Base-by-base conservation (phyloP, 2,797 vertebrate species). In the Hypotaenidia philippensis region DNA sequence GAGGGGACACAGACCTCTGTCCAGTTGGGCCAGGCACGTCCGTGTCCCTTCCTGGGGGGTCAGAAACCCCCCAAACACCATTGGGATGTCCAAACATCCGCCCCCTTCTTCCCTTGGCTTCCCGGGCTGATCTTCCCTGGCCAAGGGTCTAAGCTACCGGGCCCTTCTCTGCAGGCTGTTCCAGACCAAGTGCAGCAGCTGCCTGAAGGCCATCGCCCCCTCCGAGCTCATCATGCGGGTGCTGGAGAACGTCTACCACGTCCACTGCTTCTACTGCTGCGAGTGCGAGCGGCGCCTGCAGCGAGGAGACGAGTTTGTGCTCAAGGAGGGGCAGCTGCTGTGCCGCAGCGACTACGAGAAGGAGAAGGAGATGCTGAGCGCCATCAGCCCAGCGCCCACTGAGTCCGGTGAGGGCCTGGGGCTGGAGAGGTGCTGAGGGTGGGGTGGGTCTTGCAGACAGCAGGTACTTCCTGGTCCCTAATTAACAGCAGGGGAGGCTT, bases 251-350 rank as follows among this genome's bases (percentile, higher is more conserved):
- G 99, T 99, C 93, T 99, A 99, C 97, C 99, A 99, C 89, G 98
- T 99, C 71, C 98, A 98, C 90, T 99, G 99, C 97, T 99, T 99
- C 97, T 99, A 97, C 97, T 99, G 99, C 98, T 99, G 99, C n/a
- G 99, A 99, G 98, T 99, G 99, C 25, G 99, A 99, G 97, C 98
- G 98, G 63, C 97, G 98, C 40, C 98, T 99, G 95, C 99, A 99
- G 97, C 98, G 98, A 40, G 99, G 99, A 5, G 99, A 99, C 27
- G 99, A 99, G 98, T 99, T 99, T 56, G 99, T 99, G 90, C 97
- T 99, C 90, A 99, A 99, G 88, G 99, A 99, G 93, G 99, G 99
- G 63, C 99, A 99, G 97, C 98, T 99, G 96, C 98, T 99, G 45
- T 99, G 99, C 75, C 98, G 99, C 77, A 98, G 98, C 13, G 99